phyloP scores from a whole-genome alignment of 1,140 invertebrate genomes.

The Leptinotarsa undecemlineata region DNA sequence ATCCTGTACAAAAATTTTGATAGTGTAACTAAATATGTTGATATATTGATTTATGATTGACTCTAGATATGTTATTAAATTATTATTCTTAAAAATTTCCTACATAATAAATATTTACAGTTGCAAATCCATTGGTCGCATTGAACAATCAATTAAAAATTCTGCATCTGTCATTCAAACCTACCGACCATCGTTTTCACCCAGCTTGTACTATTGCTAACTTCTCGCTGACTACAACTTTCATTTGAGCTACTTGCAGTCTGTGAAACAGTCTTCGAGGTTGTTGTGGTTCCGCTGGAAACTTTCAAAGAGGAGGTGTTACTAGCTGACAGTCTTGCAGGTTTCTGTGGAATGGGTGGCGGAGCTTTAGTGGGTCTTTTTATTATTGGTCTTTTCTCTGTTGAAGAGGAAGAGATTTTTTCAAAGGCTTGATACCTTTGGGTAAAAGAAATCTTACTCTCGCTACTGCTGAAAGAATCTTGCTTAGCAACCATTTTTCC shows the following conservation, averaged over 20 bases:
- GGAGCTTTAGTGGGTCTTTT: conserved; percentile 49
- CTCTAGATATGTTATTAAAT: no score
- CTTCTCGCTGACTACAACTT: conserved; percentile 18
- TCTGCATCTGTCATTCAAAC: conserved; percentile 48
- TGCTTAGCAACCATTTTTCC: conserved; percentile 45
- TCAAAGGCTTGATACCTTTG: conserved; percentile 11
- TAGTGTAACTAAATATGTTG: no score
- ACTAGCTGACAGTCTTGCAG: conserved; percentile 36
- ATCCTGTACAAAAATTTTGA: no score
- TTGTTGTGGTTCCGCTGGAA: conserved; percentile 14
- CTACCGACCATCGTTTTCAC: conserved; percentile 52
- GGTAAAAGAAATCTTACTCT: conserved; percentile 24
- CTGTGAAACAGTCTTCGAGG: conserved; percentile 21
- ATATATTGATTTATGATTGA: no score
- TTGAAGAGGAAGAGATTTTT: not conserved
- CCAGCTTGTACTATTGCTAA: conserved; percentile 42
- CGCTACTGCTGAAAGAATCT: conserved; percentile 48
- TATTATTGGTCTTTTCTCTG: conserved; percentile 26
- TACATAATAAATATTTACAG: not conserved
- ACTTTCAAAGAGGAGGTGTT: conserved; percentile 9
- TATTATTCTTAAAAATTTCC: no score
- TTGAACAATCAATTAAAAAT: conserved; percentile 20
- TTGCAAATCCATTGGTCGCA: not conserved
- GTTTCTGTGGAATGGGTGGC: conserved; percentile 52
- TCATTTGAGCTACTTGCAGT: conserved; percentile 28